These are phyloP conservation scores for Coregonus ussuriensis DNA, from an alignment of 2,797 vertebrate species.

Conservation along the genomic window DNA sequence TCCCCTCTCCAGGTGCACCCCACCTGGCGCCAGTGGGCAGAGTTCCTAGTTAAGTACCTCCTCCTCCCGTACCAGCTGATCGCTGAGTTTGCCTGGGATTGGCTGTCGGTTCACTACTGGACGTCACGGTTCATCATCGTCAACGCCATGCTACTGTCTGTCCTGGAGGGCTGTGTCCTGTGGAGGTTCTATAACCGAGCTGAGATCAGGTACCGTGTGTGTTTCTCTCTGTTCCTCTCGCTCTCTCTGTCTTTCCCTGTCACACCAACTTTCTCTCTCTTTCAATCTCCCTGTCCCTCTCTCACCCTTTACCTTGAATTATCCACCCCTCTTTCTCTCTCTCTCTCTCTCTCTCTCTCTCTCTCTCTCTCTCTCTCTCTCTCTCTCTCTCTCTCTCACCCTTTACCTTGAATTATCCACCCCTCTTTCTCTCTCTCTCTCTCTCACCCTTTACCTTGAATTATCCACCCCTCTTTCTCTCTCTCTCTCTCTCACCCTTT, in stretches of 20 bases:
- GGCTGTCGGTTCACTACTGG: conserved; percentile 93
- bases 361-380: too few relatives aligned
- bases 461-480: too few relatives aligned
- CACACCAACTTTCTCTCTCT: neutral
- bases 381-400: too few relatives aligned
- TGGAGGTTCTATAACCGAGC: conserved; percentile 86
- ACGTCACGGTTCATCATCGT: conserved; percentile 91
- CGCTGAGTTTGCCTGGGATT: conserved; percentile 94
- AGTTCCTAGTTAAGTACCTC: conserved; percentile 87
- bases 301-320: too few relatives aligned
- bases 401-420: too few relatives aligned
- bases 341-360: too few relatives aligned
- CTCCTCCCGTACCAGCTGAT: conserved; percentile 93
- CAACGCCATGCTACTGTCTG: conserved; percentile 87
- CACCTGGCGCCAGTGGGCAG: conserved; percentile 87
- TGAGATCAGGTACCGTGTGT: conserved; percentile 77
- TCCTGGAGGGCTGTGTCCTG: conserved; percentile 84
- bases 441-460: too few relatives aligned
- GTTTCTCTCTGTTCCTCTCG: neutral
- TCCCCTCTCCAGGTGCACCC: conserved; percentile 72
- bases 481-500: too few relatives aligned
- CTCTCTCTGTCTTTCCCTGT: neutral
- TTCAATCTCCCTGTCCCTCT: neutral
- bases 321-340: too few relatives aligned
- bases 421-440: too few relatives aligned